Conservation (phyloP, 2,797 vertebrate genomes). For the Eidolon dupreanum region DNA sequence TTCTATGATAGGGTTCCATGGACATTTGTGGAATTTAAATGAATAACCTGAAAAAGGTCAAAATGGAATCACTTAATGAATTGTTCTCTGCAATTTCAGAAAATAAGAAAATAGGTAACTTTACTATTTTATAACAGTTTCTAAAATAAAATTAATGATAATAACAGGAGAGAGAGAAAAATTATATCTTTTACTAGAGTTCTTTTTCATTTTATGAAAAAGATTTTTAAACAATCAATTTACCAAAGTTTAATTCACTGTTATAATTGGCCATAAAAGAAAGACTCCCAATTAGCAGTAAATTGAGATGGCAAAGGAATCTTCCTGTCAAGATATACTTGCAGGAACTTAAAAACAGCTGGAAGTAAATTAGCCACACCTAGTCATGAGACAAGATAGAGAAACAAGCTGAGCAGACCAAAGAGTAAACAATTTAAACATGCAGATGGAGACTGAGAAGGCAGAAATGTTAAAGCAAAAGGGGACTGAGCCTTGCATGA, state of each 20-base stretch:
- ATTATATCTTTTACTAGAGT: not conserved
- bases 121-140: not conserved
- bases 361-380: not conserved
- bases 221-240: not conserved
- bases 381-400: not conserved
- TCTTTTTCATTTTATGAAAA: constrained; percentile 11
- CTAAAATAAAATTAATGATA: not conserved
- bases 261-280: constrained; percentile 25
- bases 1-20: not conserved
- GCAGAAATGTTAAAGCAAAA: not conserved
- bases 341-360: not conserved
- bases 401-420: not conserved
- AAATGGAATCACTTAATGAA: not conserved
- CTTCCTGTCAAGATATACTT: not conserved
- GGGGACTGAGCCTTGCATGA: not conserved
- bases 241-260: constrained; percentile 39
- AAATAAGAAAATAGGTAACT: constrained; percentile 1
- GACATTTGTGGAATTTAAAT: constrained; percentile 30
- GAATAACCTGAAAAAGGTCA: not conserved
- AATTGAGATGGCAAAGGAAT: constrained; percentile 16
- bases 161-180: not conserved
- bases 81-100: not conserved
- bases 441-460: not conserved
- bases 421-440: not conserved
- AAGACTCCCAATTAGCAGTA: constrained; percentile 19